Base-by-base conservation (phyloP, 2,113 vertebrate genomes). In the Cyprinodon brontotheroides region DNA sequence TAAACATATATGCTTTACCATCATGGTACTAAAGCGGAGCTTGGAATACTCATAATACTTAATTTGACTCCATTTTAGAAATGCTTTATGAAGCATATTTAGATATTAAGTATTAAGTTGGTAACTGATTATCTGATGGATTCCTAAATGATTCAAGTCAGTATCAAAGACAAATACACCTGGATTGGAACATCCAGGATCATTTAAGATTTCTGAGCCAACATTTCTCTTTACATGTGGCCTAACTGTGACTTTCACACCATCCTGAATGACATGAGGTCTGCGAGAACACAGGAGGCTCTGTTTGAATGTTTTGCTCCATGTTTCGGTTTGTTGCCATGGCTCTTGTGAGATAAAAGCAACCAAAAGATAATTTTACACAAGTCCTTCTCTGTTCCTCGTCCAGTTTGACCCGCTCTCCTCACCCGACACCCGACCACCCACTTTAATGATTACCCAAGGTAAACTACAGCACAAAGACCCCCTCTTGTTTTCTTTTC, bases 381-480 rank as follows among this genome's bases (percentile, higher is more conserved):
- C 45, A 61, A 48, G 57, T 75, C 70, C 53, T 48, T 62, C 68
- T 88, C 74, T 88, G 85, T 83, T 88, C 87, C 61, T 74, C 1
- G 10, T 77, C 79, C 81, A 83, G 59, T 63, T 45, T 0, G 75
- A 74, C 60, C 82, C 43, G 75, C 69, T 82, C 75, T 61, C 75
- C 67, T 85, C 76, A 74, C 74, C 29, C 57, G 50, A 67, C 78
- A 80, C 64, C 66, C 68, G 83, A 80, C 90, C 89, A 90, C 85
- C 79, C 78, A 78, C 70, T 81, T 81, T 76, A 80, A 84, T 86
- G 80, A 85, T 90, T 84, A 89, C 79, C 68, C 76, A 61, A 85
- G 85, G 87, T 92, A 85, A 86, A 77, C 41, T 66, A 20, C 36
- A n/a, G 65, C 71, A 89, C 83, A 90, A 83, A 84, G 83, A 77